Evolutionary conservation across 53 echinoderm and acorn worm species (phyloP).

Genomic region (Holothuria leucospilota): DNA sequence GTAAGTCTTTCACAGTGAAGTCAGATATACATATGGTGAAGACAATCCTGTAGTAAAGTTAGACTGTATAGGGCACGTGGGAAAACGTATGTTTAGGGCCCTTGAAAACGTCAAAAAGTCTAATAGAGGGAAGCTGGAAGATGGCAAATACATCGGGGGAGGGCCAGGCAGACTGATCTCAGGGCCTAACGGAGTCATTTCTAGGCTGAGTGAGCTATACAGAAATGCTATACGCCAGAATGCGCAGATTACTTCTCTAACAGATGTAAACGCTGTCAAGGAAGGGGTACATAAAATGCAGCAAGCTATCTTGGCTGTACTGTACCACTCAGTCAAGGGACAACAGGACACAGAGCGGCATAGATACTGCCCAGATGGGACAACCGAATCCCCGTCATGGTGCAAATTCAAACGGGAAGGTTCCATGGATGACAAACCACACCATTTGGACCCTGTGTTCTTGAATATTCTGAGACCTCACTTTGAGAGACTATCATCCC

Average conservation of each 20-base stretch:
- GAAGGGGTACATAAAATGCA: neutral
- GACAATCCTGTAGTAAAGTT: slow-evolving; percentile 51
- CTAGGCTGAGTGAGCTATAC: neutral
- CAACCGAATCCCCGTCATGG: neutral
- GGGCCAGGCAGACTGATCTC: too few relatives aligned
- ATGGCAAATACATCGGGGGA: neutral
- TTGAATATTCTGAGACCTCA: slow-evolving; percentile 6
- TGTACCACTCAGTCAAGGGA: slow-evolving; percentile 1
- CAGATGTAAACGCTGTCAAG: neutral
- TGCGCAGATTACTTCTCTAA: neutral
- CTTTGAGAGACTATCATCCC: slow-evolving; percentile 6
- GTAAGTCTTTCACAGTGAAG: slow-evolving; percentile 35
- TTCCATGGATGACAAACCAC: slow-evolving; percentile 23
- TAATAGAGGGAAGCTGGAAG: slow-evolving; percentile 20
- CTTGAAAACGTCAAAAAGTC: slow-evolving; percentile 36
- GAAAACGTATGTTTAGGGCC: slow-evolving; percentile 48
- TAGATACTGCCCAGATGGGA: neutral
- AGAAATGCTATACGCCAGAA: neutral
- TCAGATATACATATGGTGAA: slow-evolving; percentile 54
- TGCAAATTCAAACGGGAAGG: slow-evolving; percentile 22
- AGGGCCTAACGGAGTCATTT: too few relatives aligned
- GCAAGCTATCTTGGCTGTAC: neutral
- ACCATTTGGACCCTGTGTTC: slow-evolving; percentile 52
- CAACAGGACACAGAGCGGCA: too few relatives aligned
- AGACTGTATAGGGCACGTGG: slow-evolving; percentile 65